Conservation (phyloP, 2,888 invertebrate genomes). For the Drosophila rubida region DNA sequence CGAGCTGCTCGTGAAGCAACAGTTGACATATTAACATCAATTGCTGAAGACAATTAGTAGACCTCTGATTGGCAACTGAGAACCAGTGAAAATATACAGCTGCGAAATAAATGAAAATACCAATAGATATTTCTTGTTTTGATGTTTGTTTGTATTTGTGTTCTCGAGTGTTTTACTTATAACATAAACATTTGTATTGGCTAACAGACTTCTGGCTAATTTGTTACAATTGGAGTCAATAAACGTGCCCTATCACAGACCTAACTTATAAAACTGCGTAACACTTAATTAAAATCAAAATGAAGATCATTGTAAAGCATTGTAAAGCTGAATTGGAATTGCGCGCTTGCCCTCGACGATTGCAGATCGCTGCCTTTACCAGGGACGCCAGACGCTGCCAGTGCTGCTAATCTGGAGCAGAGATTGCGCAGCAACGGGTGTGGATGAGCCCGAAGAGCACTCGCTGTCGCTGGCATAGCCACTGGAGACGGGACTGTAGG, state of each 20-base stretch:
- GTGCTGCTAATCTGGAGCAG: constrained; percentile 73
- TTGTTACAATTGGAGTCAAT: constrained; percentile 60
- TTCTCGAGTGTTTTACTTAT: constrained; percentile 39
- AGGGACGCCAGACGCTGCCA: constrained; percentile 82
- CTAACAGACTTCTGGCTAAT: constrained; percentile 68
- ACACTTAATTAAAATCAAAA: constrained; percentile 64
- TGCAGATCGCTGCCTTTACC: constrained; percentile 62
- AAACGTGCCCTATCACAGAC: constrained; percentile 83
- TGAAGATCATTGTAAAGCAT: constrained; percentile 80
- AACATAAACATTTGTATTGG: constrained; percentile 49
- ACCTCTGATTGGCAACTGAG: constrained; percentile 6
- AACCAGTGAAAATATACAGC: constrained; percentile 13
- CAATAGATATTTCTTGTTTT: constrained; percentile 25
- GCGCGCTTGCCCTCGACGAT: constrained; percentile 60
- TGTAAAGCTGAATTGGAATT: constrained; percentile 71
- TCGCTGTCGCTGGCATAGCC: constrained; percentile 84
- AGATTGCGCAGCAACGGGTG: constrained; percentile 48
- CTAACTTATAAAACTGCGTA: constrained; percentile 69
- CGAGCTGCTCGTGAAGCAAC: background rate
- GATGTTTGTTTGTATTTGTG: constrained; percentile 46
- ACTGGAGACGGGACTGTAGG: constrained; percentile 83
- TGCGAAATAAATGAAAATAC: constrained; percentile 19
- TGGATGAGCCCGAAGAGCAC: constrained; percentile 47
- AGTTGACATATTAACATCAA: background rate
- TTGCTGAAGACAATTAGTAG: background rate